These are phyloP conservation scores for Chloromyia formosa DNA, from an alignment of 2,888 invertebrate species.

Conservation along the genomic window DNA sequence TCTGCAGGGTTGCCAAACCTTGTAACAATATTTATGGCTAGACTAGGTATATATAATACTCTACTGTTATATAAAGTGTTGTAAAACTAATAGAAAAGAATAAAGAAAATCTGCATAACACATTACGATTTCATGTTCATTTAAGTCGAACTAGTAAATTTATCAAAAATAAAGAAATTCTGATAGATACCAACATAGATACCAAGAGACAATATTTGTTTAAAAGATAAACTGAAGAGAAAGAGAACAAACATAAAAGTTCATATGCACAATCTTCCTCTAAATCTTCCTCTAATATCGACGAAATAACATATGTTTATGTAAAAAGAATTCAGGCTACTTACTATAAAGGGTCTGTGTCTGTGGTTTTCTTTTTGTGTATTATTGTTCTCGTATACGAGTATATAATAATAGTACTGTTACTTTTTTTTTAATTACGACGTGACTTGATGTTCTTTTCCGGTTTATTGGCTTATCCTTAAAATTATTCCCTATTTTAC, in stretches of 20 bases:
- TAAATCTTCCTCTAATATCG: no score
- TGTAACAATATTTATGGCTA: no score
- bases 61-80: conserved; percentile 20
- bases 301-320: neutral
- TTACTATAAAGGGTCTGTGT: conserved; percentile 10
- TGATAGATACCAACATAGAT: neutral
- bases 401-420: conserved; percentile 24
- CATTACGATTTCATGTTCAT: neutral
- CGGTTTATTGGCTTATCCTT: conserved; percentile 16
- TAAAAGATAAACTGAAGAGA: neutral
- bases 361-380: neutral
- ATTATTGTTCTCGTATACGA: conserved; percentile 31
- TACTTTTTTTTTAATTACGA: conserved; percentile 35
- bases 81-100: no score
- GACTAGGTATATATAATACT: no score
- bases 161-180: no score
- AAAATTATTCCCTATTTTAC: conserved; percentile 1
- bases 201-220: conserved; percentile 4
- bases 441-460: conserved; percentile 9
- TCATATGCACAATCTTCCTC: no score
- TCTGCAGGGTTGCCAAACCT: no score
- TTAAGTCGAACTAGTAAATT: conserved; percentile 11
- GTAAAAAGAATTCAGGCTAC: neutral
- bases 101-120: no score
- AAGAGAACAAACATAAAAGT: neutral